Base-by-base conservation (phyloP, 2,888 invertebrate genomes). In the Cyaniris semiargus region DNA sequence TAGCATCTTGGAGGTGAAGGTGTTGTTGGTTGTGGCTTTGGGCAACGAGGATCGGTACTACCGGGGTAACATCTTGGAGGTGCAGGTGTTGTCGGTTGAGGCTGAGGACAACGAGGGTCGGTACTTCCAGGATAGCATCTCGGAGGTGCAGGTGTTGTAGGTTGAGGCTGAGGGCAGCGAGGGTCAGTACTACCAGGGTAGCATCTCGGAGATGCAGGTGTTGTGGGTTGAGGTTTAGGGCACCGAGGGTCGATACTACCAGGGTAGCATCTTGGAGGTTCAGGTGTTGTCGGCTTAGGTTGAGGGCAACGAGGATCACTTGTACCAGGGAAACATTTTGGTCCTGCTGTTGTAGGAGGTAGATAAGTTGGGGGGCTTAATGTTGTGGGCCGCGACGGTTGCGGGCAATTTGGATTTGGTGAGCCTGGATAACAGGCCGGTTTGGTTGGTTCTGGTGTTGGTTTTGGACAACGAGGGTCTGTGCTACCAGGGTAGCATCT, bases 61-160 rank as follows among this genome's bases (percentile, higher is more conserved):
- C 88, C 88, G 0, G 89, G 88, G 74, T 83, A 88, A 56, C 88
- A 89, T 0, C 79, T 81, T 13, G 83, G 84, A 5, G 82, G 81
- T 3, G 82, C 79, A 3, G 81, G 81, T 0, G 85, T 84, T 1
- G 85, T 83, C 0, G 85, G 83, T 82, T 75, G 80, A 78, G 83
- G 81, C 82, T 81, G 80, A 13, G 87, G 88, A 78, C 89, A 89
- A 18, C 85, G 79, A 1, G 88, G 86, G 81, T 91, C 85, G 7
- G 82, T 80, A 6, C 87, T 85, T 0, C 88, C 89, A 3, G 87
- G 84, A 78, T 72, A 81, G 78, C 84, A 84, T 0, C 53, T 80
- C 0, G 84, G 82, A 66, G 86, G 77, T 78, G 76, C 66, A 78
- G 83, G 80, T 1, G 85, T 84, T 1, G 85, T 84, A 1, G 85